Conservation (phyloP, 2,113 vertebrate species). For the Cyphomyrus plagiostoma region DNA sequence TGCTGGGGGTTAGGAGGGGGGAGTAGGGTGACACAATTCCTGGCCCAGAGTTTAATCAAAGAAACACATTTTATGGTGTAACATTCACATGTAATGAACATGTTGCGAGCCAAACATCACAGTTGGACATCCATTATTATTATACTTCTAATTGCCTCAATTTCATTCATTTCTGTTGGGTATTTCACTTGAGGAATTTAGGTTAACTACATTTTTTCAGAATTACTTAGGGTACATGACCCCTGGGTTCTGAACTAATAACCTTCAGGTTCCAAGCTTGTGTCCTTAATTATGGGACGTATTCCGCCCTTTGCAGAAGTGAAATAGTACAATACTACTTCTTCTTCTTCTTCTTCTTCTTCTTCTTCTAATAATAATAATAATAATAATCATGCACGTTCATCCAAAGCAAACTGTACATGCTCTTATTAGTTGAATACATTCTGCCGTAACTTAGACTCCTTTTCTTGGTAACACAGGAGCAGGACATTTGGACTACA, state of each 20-base stretch:
- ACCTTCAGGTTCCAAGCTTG: not conserved
- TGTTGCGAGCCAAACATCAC: not conserved
- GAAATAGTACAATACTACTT: not conserved
- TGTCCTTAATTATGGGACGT: not conserved
- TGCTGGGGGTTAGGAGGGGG: not conserved
- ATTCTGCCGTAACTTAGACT: not conserved
- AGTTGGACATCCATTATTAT: not conserved
- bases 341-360: not conserved
- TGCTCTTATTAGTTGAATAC: not conserved
- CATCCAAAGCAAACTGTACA: not conserved
- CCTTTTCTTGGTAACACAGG: not conserved
- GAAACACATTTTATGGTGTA: not conserved
- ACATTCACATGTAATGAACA: not conserved
- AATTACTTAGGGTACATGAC: not conserved
- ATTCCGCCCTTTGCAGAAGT: not conserved
- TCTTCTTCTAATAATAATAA: not conserved
- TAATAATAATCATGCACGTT: not conserved
- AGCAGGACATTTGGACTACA: not conserved
- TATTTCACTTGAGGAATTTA: not conserved
- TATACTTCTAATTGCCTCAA: not conserved
- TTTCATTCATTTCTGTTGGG: not conserved
- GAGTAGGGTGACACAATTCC: not conserved
- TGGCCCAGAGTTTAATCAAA: not conserved
- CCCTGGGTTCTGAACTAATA: not conserved
- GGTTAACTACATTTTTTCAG: not conserved